Conservation (phyloP, 2,113 vertebrate species). For the Jaculus jaculus region DNA sequence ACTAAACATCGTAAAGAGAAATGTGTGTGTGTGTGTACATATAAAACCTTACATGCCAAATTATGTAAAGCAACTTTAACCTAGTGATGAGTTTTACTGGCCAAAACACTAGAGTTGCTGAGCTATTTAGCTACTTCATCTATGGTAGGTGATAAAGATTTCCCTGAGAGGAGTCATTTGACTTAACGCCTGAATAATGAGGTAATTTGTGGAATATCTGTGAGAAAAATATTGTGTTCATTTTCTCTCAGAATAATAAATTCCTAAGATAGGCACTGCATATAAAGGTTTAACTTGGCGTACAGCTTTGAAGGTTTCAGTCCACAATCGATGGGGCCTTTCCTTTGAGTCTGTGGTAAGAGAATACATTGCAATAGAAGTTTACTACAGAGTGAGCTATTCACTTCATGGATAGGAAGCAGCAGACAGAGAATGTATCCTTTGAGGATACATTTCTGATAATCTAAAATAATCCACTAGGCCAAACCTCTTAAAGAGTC, state of each 20-base stretch:
- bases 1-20: background rate
- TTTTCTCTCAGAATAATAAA: background rate
- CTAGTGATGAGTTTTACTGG: background rate
- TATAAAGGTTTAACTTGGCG: background rate
- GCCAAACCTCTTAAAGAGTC: background rate
- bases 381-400: background rate
- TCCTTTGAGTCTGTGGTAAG: background rate
- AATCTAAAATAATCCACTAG: background rate
- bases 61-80: background rate
- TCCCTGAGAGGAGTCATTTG: background rate
- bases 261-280: background rate
- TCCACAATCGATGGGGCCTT: background rate
- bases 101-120: background rate
- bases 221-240: background rate
- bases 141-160: background rate
- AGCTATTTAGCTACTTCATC: background rate
- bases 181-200: background rate
- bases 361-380: background rate
- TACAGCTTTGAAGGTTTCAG: background rate
- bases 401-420: background rate
- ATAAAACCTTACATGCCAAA: background rate
- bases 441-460: background rate
- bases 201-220: fast-evolving
- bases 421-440: background rate
- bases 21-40: no score